Conservation (phyloP, 2,797 vertebrate species). For the Smutsia gigantea region DNA sequence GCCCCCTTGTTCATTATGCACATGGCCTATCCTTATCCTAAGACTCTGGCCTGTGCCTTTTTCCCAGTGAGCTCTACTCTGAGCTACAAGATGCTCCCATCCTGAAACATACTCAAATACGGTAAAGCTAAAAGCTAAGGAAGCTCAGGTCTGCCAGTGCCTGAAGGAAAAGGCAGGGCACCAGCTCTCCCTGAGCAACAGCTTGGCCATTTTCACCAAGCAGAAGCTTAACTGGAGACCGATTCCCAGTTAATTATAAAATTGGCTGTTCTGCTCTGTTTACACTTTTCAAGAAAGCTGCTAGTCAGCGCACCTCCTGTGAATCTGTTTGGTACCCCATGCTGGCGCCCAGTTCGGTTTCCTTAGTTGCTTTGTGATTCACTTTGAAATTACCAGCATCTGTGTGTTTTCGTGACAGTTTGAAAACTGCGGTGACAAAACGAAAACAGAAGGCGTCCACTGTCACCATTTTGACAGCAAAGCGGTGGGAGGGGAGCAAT, state of each 20-base stretch:
- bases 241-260: conserved; percentile 57
- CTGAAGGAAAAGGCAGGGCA: not conserved
- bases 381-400: conserved; percentile 20
- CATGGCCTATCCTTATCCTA: not conserved
- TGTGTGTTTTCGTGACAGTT: conserved; percentile 56
- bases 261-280: conserved; percentile 33
- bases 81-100: not conserved
- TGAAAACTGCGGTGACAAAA: conserved; percentile 5
- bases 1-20: not conserved
- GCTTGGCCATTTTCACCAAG: not conserved
- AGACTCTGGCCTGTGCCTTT: not conserved
- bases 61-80: not conserved
- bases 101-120: not conserved
- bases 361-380: not conserved
- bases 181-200: not conserved
- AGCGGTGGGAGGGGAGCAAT: not conserved
- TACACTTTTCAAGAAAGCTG: not conserved
- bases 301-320: not conserved
- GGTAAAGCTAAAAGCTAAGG: not conserved
- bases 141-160: not conserved
- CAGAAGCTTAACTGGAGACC: conserved; percentile 40
- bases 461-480: not conserved
- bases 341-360: not conserved
- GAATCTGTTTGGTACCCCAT: not conserved
- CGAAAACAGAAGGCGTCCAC: conserved; percentile 31